phyloP scores from a whole-genome alignment of 1,140 invertebrate genomes.

The Drosophila santomea region DNA sequence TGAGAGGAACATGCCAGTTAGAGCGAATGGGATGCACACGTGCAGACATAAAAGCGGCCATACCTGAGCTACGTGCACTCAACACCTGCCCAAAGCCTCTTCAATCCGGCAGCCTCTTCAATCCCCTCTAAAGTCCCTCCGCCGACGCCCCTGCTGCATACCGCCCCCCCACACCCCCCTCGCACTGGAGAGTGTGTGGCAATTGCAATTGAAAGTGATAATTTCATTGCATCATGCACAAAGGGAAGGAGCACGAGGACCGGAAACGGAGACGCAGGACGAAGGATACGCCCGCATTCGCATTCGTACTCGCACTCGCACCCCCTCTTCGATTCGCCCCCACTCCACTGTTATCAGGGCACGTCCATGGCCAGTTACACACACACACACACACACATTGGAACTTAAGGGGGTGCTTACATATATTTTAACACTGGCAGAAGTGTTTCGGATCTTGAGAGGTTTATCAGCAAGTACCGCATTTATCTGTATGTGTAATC shows the following conservation, averaged over 20 bases:
- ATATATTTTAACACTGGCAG: slow-evolving; percentile 22
- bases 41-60: slow-evolving; percentile 54
- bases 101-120: slow-evolving; percentile 1
- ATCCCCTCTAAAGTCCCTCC: neutral
- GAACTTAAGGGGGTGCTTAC: neutral
- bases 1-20: neutral
- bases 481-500: too few species aligned
- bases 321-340: neutral
- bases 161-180: neutral
- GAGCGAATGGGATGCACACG: slow-evolving; percentile 21
- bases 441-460: neutral
- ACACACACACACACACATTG: neutral
- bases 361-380: slow-evolving; percentile 36
- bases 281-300: slow-evolving; percentile 22
- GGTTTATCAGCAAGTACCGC: too few species aligned
- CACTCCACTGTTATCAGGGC: slow-evolving; percentile 29
- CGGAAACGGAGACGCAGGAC: neutral
- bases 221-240: slow-evolving; percentile 67
- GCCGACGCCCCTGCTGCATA: neutral
- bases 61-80: slow-evolving; percentile 58
- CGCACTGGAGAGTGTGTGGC: slow-evolving; percentile 46
- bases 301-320: slow-evolving; percentile 13
- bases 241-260: slow-evolving; percentile 4
- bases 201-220: slow-evolving; percentile 80
- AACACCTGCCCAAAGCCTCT: slow-evolving; percentile 52